Base-by-base conservation (phyloP, 2,797 vertebrate species). In the Chaetodon trifasciatus region DNA sequence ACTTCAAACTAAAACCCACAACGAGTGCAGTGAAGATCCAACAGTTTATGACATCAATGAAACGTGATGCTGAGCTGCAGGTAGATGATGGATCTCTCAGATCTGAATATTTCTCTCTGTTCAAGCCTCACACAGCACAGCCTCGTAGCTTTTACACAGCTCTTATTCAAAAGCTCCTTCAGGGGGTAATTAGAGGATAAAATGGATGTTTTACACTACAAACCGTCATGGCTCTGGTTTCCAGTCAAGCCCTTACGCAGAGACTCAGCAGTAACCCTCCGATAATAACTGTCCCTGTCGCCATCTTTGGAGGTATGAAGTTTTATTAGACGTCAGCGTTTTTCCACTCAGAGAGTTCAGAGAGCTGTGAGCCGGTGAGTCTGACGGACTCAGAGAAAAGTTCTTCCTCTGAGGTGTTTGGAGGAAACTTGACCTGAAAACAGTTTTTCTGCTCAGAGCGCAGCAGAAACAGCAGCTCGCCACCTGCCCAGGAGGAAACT, bases 401-500 rank as follows among this genome's bases (percentile, higher is more conserved):
- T 16, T 65, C 53, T 13, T 64, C 40, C 50, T 67, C 57, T 2
- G 52, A 56, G 57, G 55, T 15, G 15, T 72, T 65, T 42, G 21
- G 16, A 55, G 5, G 32, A 70, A 64, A 40, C 32, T 37, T 72
- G 62, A 72, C 74, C 68, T 35, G 56, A 10, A 63, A 55, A 44
- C 21, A 32, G 3, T 28, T 42, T 16, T 35, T 61, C 37, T 23
- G 46, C 46, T 23, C 5, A 3, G 46, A 60, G 37, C 23, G 1
- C 17, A 57, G 23, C 17, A 21, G 40, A 61, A 23, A 53, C 11
- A 2, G 2, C 28, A 58, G 55, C 56, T 16, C 28, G 1, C 8
- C 28, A 17, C 0, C n/a, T 1, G 6, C n/a, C 5, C 16, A 52
- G 62, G 21, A 55, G n/a, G 47, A 28, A 1, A 6, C 49, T 23